Evolutionary conservation across 2,797 vertebrate genomes (phyloP).

Genomic region (Helicolenus hilgendorfi): DNA sequence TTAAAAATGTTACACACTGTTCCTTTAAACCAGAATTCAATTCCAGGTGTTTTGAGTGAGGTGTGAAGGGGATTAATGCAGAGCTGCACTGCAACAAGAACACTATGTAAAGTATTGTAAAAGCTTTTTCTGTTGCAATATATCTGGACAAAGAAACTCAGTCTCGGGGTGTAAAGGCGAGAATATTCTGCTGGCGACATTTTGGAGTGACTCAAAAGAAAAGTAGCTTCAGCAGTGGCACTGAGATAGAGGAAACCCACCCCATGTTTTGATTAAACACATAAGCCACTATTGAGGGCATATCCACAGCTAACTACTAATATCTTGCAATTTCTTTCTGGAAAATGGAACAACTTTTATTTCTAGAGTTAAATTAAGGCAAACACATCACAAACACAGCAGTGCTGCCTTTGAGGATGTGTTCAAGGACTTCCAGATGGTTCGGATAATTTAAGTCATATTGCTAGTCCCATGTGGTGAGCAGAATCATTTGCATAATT

Average conservation of each 20-base stretch:
- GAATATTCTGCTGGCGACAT: background rate
- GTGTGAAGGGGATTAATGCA: background rate
- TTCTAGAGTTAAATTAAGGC: background rate
- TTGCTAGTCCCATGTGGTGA: slow-evolving; percentile 54
- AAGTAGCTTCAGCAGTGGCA: background rate
- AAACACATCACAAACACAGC: slow-evolving; percentile 10
- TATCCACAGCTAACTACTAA: background rate
- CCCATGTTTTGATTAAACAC: background rate
- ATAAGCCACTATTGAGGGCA: background rate
- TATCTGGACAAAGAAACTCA: background rate
- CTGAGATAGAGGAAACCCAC: background rate
- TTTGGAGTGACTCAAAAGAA: background rate
- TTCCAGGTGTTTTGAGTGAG: background rate
- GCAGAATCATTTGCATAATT: slow-evolving; percentile 68
- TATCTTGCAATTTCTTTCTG: background rate
- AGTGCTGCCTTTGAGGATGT: slow-evolving; percentile 35
- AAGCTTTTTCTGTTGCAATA: background rate
- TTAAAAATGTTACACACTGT: too few species aligned
- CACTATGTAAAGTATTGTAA: slow-evolving; percentile 3
- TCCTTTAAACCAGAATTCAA: slow-evolving; percentile 3
- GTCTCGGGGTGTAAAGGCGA: background rate
- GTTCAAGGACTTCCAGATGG: slow-evolving; percentile 76
- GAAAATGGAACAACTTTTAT: too few species aligned
- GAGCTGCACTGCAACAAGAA: slow-evolving; percentile 7
- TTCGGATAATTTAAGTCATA: slow-evolving; percentile 49